Evolutionary conservation across 2,888 invertebrate genomes (phyloP), one percentile per base, ranked within the genome.

Genomic region (Orchesellides sinensis): DNA sequence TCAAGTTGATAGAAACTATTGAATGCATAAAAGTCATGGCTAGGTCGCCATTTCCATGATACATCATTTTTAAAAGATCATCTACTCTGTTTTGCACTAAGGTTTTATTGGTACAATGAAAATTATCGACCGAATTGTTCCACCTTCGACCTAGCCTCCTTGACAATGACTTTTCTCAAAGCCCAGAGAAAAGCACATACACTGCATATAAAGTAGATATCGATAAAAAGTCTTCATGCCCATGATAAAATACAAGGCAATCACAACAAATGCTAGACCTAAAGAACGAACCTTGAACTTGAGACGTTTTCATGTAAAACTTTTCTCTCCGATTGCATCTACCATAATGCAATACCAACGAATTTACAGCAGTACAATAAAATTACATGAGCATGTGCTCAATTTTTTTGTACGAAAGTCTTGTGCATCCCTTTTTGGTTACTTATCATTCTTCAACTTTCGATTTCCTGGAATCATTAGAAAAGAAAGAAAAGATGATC

Each of bases 391-490:
- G 70, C 79, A 56, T 66, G 56, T 80, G 72, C 72, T 45, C 40
- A 61, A 12, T 35, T 5, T 54, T 25, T 25, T 10, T 17, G 59
- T 29, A 54, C 10, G 21, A 59, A n/a, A n/a, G n/a, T n/a, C n/a
- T 32, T 40, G 40, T 14, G 17, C 17, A 65, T 79, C 63, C 66
- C 72, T 72, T 79, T 72, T 80, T 35, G 54, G 23, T 80, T 78
- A 61, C 70, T 79, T 73, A 81, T 81, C 81, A 81, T 81, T n/a
- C n/a, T n/a, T 73, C 68, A 72, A 84, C 81, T 84, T 84, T 77
- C 72, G 69, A 84, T 84, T 84, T 84, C 84, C 84, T 84, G 84
- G 84, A 84, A 84, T 84, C 84, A 84, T 84, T 73, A 81, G 52
- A 81, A 81, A 81, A 56, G 72, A 59, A 70, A 40, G 72, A 49